These are phyloP conservation scores for Danionella cerebrum DNA, from an alignment of 2,113 vertebrate species.

Conservation along the genomic window DNA sequence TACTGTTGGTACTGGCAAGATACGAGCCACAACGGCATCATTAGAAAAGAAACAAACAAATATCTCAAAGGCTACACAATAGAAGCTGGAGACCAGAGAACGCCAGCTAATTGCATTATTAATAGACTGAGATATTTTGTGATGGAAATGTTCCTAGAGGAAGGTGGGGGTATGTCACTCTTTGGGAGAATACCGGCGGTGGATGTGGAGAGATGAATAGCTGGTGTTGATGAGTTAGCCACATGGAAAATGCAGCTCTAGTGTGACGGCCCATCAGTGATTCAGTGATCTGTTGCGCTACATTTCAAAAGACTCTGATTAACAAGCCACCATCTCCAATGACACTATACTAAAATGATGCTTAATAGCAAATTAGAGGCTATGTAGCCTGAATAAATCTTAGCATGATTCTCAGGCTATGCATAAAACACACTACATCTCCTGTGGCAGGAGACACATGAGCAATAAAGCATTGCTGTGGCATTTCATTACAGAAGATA, in stretches of 20 bases:
- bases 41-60: background rate
- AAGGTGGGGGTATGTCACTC: slow-evolving; percentile 18
- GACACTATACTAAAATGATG: background rate
- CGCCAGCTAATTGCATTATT: slow-evolving; percentile 45
- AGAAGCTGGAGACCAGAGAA: slow-evolving; percentile 1
- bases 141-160: slow-evolving; percentile 43
- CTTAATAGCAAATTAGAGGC: background rate
- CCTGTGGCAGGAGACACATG: too few species aligned
- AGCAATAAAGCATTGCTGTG: too few species aligned
- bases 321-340: background rate
- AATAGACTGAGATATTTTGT: slow-evolving; percentile 41
- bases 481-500: too few species aligned
- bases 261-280: background rate
- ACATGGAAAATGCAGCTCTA: background rate
- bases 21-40: background rate
- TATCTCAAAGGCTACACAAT: slow-evolving; percentile 1
- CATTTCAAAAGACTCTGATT: slow-evolving; percentile 32
- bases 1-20: background rate
- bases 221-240: slow-evolving; percentile 7
- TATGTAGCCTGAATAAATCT: background rate
- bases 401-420: background rate
- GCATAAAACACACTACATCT: background rate
- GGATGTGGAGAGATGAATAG: background rate
- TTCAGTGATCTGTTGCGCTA: slow-evolving; percentile 17
- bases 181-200: slow-evolving; percentile 1